These are phyloP conservation scores for Ricordea florida DNA, from an alignment of 92 coral and sea anemone species.

Conservation along the genomic window DNA sequence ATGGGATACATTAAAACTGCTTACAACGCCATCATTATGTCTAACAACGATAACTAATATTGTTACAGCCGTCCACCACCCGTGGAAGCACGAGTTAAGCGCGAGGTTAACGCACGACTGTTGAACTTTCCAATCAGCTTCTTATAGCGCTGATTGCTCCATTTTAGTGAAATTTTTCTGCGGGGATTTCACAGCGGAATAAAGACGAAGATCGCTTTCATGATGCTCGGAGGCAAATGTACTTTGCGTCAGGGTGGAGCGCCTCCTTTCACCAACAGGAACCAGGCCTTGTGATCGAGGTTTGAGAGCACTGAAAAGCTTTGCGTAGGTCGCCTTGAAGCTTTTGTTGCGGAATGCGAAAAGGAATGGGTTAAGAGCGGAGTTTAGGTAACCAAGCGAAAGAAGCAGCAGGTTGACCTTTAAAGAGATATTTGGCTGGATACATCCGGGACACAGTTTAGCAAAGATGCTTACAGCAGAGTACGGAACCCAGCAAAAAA, in stretches of 20 bases:
- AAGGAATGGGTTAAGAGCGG: slow-evolving; percentile 81
- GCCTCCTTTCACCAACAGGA: neutral
- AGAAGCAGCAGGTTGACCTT: slow-evolving; percentile 37
- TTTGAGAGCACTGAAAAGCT: slow-evolving; percentile 13
- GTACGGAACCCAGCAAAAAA: slow-evolving; percentile 85
- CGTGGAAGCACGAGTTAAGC: too few relatives aligned
- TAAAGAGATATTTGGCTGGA: slow-evolving; percentile 3
- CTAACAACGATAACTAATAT: too few relatives aligned
- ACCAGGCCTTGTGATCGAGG: neutral
- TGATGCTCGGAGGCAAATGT: slow-evolving; percentile 6
- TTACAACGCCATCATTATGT: too few relatives aligned
- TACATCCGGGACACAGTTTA: slow-evolving; percentile 31
- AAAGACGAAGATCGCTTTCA: neutral
- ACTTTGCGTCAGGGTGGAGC: slow-evolving; percentile 16
- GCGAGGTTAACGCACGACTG: too few relatives aligned
- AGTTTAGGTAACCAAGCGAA: slow-evolving; percentile 82
- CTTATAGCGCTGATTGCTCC: neutral
- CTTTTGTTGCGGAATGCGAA: slow-evolving; percentile 77
- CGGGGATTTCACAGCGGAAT: neutral
- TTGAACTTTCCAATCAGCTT: neutral
- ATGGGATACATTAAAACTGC: too few relatives aligned
- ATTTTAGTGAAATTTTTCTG: neutral
- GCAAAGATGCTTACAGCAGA: slow-evolving; percentile 50
- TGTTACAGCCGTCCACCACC: too few relatives aligned
- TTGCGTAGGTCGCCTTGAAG: slow-evolving; percentile 55